Base-by-base conservation (phyloP, 1,140 invertebrate species). In the Philotrypesis tridentata region DNA sequence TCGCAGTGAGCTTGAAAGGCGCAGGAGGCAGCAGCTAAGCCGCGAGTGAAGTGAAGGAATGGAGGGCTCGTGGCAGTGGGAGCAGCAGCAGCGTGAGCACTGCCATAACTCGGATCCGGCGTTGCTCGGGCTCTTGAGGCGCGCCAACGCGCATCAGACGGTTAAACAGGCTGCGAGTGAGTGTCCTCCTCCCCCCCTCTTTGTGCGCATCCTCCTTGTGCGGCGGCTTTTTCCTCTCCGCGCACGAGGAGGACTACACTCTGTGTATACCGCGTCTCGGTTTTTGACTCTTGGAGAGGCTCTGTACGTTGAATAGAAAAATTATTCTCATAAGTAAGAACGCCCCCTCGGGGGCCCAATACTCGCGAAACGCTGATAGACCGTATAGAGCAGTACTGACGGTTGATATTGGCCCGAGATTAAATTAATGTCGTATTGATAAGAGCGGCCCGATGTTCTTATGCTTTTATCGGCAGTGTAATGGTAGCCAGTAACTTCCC, bases 41-140 rank as follows among this genome's bases (percentile, higher is more conserved):
- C n/a, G 55, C 48, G 48, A n/a, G n/a, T n/a, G n/a, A 55, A 37
- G 82, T 83, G n/a, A 82, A 92, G 90, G 90, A 90, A 92, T 92
- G 91, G 91, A 91, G 90, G 88, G 85, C 86, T 89, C 90, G 90
- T 89, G 90, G 90, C 89, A 88, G 86, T 88, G 89, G 87, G 88
- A 89, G 89, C 82, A 82, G 81, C 82, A 82, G 81, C 82, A 82
- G 81, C 90, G 88, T 89, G 89, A 90, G 89, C 91, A 91, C 81
- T 83, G 76, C 83, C 79, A 85, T 72, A 72, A 77, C 61, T 77
- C 76, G 71, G n/a, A 55, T 55, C 48, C 48, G 14, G 48, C 48
- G 48, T 40, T 72, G 74, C 74, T 82, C 31, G 73, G 80, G 80
- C 48, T 43, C 73, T 68, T 76, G 73, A 76, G 31, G 72, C 61